Evolutionary conservation across 2,113 vertebrate genomes (phyloP).

Genomic region (Datnioides undecimradiatus): DNA sequence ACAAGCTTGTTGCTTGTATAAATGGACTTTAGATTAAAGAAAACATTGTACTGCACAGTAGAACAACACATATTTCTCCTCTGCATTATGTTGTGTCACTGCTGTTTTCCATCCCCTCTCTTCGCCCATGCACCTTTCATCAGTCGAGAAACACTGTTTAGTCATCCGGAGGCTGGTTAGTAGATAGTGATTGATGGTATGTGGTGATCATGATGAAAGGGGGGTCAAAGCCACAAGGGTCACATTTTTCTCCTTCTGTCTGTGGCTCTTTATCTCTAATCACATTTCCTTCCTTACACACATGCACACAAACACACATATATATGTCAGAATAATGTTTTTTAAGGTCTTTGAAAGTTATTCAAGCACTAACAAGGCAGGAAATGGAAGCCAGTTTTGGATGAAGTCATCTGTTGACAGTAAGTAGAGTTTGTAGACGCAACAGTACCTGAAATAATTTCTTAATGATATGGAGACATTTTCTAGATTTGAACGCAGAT

Average conservation of each 20-base stretch:
- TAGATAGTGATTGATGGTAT: conserved; percentile 67
- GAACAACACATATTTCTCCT: conserved; percentile 3
- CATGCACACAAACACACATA: neutral
- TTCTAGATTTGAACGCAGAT: conserved; percentile 21
- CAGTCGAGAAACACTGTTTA: conserved; percentile 42
- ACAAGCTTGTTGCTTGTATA: neutral
- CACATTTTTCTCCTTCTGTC: conserved; percentile 56
- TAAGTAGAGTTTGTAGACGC: conserved; percentile 13
- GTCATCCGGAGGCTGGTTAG: conserved; percentile 59
- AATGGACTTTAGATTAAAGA: neutral
- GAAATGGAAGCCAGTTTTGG: neutral
- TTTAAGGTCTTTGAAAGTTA: neutral
- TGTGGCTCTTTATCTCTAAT: conserved; percentile 59
- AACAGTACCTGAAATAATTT: neutral
- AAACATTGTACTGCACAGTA: neutral
- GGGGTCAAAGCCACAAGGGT: conserved; percentile 61
- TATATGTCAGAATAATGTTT: neutral
- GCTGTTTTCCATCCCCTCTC: neutral
- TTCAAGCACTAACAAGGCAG: neutral
- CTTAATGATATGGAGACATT: conserved; percentile 11
- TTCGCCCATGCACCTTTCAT: conserved; percentile 53
- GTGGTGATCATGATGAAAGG: conserved; percentile 65
- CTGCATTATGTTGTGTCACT: neutral
- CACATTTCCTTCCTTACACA: conserved; percentile 14
- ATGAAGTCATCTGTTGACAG: conserved; percentile 22